Evolutionary conservation across 2,113 vertebrate genomes (phyloP).

Genomic region (Capreolus pygargus): DNA sequence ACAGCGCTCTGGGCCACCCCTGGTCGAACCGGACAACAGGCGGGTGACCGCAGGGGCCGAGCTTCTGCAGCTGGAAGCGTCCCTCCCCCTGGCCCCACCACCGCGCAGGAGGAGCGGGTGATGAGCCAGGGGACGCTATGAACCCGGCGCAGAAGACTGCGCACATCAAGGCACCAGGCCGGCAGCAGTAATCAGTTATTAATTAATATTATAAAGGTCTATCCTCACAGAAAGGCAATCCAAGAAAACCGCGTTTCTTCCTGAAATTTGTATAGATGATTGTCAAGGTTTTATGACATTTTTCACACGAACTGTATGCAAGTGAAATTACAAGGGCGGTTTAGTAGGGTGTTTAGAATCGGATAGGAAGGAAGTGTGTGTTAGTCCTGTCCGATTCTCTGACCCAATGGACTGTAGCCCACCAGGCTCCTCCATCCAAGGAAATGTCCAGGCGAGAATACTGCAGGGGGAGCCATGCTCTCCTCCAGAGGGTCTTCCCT

Average conservation of each 20-base stretch:
- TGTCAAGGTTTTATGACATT: background rate
- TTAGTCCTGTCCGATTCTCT: background rate
- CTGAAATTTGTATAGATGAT: background rate
- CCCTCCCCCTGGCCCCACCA: background rate
- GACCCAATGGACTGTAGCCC: background rate
- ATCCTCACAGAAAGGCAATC: background rate
- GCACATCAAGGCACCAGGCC: rapidly evolving
- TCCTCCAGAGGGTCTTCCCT: background rate
- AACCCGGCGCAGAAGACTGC: rapidly evolving
- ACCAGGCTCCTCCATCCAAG: background rate
- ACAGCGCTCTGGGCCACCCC: rapidly evolving
- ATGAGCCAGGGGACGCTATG: rapidly evolving
- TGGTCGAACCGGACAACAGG: rapidly evolving
- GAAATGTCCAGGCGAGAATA: background rate
- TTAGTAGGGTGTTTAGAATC: rapidly evolving
- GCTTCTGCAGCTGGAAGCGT: rapidly evolving
- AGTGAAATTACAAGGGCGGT: background rate
- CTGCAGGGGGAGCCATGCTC: background rate
- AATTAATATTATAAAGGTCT: rapidly evolving
- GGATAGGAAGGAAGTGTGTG: rapidly evolving
- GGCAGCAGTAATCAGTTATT: rapidly evolving
- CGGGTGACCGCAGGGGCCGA: rapidly evolving
- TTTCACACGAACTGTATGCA: background rate
- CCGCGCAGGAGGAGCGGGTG: rapidly evolving
- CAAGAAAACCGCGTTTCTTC: background rate